Evolutionary conservation across 2,797 vertebrate species (phyloP).

Genomic region (Neosilurus mollespiculum): DNA sequence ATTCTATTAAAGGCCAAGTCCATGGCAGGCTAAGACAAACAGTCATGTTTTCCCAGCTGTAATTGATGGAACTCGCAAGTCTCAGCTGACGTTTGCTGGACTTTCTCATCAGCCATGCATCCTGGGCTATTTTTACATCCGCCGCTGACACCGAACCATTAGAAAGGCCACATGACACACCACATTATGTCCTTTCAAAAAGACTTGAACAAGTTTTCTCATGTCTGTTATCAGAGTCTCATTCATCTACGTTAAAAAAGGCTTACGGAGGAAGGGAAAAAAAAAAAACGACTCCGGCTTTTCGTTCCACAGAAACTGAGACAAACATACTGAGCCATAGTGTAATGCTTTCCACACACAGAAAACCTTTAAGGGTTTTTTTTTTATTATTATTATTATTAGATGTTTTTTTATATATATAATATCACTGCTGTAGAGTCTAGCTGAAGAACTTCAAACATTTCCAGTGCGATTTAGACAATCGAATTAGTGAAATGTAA

Average conservation of each 20-base stretch:
- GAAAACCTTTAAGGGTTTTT: no score
- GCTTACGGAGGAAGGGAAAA: neutral
- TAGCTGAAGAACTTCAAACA: neutral
- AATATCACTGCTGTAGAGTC: neutral
- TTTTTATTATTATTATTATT: no score
- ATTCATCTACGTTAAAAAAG: neutral
- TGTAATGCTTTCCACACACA: neutral
- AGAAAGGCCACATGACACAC: constrained; percentile 60
- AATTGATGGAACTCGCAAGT: constrained; percentile 70
- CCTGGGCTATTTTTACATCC: constrained; percentile 74
- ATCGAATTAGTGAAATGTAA: no score
- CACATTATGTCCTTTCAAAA: constrained; percentile 25
- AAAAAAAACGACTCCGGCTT: neutral
- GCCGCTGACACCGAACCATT: constrained; percentile 72
- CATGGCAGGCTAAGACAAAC: constrained; percentile 30
- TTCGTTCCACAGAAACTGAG: neutral
- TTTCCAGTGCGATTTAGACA: neutral
- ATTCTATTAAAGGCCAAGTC: neutral
- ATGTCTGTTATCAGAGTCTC: neutral
- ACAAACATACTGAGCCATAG: neutral
- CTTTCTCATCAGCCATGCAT: constrained; percentile 74
- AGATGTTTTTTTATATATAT: no score
- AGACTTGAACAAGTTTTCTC: neutral
- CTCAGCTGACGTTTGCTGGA: constrained; percentile 72
- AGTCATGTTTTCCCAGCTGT: constrained; percentile 66